Conservation (phyloP, 92 coral and sea anemone species). For the Palythoa grandis region DNA sequence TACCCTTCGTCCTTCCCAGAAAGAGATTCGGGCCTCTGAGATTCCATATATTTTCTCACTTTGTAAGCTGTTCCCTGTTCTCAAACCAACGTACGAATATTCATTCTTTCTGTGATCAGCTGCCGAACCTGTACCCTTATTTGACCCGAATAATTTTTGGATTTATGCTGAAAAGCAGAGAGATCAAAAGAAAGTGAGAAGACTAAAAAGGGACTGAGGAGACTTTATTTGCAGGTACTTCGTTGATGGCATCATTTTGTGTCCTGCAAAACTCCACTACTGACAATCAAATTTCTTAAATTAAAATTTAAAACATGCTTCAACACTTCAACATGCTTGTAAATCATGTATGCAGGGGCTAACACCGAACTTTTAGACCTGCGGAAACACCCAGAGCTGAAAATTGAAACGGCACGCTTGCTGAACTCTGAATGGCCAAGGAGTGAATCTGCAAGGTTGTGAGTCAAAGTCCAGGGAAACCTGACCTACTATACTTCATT, state of each 20-base stretch:
- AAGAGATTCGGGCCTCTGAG: constrained; percentile 81
- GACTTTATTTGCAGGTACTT: neutral
- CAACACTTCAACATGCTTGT: neutral
- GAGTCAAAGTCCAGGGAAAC: neutral
- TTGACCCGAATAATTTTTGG: too few relatives aligned
- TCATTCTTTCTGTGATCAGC: neutral
- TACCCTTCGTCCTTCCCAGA: constrained; percentile 96
- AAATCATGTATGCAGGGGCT: neutral
- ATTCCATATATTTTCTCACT: constrained; percentile 17
- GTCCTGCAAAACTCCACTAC: neutral
- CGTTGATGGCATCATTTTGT: neutral
- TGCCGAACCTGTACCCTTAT: neutral
- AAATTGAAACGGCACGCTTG: constrained; percentile 55
- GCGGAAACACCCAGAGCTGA: constrained; percentile 59
- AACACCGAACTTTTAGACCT: constrained; percentile 45
- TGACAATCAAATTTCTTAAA: too few relatives aligned
- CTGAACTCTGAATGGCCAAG: constrained; percentile 88
- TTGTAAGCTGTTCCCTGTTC: neutral
- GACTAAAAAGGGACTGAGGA: neutral
- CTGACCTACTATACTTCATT: too few relatives aligned
- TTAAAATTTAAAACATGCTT: neutral
- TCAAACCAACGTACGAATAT: too few relatives aligned
- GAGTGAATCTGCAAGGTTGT: constrained; percentile 80
- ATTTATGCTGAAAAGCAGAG: too few relatives aligned
- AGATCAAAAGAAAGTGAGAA: too few relatives aligned